phyloP scores from a whole-genome alignment of 2,888 invertebrate species.

The Cetonia aurata region DNA sequence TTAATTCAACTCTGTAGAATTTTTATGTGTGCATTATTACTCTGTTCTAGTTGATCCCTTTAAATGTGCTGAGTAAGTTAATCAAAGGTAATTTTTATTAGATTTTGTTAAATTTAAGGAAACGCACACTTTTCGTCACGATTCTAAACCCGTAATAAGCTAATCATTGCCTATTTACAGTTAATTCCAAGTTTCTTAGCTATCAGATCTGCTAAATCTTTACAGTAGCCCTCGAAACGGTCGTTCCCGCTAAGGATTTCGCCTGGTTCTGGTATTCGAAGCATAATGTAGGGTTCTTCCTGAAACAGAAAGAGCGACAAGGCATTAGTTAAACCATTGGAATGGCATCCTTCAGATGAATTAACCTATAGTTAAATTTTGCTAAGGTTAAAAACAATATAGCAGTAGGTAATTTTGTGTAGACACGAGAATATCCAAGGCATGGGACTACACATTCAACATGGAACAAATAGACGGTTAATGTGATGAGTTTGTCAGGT shows the following conservation, averaged over 20 bases:
- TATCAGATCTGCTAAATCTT: constrained; percentile 88
- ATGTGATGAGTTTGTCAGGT: too few species aligned
- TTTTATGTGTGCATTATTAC: too few species aligned
- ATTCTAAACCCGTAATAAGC: constrained; percentile 17
- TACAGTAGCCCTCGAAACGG: constrained; percentile 90
- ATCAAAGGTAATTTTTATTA: too few species aligned
- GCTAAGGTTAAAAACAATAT: not conserved
- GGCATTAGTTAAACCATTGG: not conserved
- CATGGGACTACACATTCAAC: too few species aligned
- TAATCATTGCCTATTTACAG: constrained; percentile 73
- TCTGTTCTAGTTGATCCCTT: too few species aligned
- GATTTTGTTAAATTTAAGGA: constrained; percentile 20
- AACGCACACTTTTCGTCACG: constrained; percentile 10
- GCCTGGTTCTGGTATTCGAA: constrained; percentile 75
- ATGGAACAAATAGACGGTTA: too few species aligned
- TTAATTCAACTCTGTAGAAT: too few species aligned
- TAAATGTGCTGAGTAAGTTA: too few species aligned
- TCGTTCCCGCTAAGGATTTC: constrained; percentile 80
- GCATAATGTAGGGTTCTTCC: constrained; percentile 92
- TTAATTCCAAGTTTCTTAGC: constrained; percentile 84
- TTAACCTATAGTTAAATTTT: not conserved
- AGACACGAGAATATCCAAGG: too few species aligned
- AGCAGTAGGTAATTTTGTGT: too few species aligned
- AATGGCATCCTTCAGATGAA: not conserved
- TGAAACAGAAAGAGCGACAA: constrained; percentile 58